Conservation (phyloP, 2,113 vertebrate species). For the Equus quagga region DNA sequence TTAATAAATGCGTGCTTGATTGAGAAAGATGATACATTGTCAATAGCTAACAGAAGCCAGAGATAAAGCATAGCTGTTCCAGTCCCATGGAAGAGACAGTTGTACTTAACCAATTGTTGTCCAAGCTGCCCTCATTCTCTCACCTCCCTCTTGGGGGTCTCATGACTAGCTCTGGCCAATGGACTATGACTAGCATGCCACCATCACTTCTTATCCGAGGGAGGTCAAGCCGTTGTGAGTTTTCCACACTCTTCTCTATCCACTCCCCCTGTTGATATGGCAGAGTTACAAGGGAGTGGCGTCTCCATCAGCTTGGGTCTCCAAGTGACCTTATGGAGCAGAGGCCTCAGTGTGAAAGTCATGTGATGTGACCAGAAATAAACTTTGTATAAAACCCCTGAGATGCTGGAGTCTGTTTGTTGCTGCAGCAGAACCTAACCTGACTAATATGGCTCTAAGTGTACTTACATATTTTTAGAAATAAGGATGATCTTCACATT, state of each 20-base stretch:
- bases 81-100: not conserved
- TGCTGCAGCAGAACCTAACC: not conserved
- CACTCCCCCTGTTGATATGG: not conserved
- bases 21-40: constrained; percentile 55
- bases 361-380: not conserved
- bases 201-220: not conserved
- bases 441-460: not conserved
- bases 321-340: not conserved
- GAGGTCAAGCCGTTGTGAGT: not conserved
- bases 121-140: not conserved
- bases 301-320: not conserved
- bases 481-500: not conserved
- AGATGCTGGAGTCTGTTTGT: not conserved
- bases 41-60: constrained; percentile 53
- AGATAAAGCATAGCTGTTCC: constrained; percentile 16
- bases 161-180: not conserved
- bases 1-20: constrained; percentile 60
- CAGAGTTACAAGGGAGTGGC: not conserved
- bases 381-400: not conserved
- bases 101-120: not conserved
- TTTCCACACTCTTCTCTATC: not conserved
- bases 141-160: not conserved
- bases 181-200: not conserved
- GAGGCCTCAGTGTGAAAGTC: not conserved
- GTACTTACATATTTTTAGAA: not conserved